Percentiles rank a stretch among this genome's conserved stretches.
These are phyloP conservation scores for Orycteropus afer DNA, from an alignment of 2,113 vertebrate genomes.

Conservation along the genomic window DNA sequence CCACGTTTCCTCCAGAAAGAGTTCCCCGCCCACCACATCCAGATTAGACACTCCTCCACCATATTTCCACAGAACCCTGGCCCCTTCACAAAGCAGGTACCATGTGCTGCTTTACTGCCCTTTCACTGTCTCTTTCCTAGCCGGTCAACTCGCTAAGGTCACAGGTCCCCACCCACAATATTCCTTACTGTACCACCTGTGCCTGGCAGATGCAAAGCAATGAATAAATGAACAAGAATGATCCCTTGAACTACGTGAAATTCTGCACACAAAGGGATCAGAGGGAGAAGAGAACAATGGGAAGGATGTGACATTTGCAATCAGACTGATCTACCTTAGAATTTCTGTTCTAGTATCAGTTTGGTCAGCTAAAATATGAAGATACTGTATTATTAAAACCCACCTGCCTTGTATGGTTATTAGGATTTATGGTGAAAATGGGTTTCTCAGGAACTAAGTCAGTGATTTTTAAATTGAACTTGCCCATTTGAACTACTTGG, in stretches of 20 bases:
- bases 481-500: background rate
- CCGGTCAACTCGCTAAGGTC: background rate
- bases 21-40: no score
- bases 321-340: background rate
- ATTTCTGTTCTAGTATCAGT: background rate
- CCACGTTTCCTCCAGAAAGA: background rate
- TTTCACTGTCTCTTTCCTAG: background rate
- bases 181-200: background rate
- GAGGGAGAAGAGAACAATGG: rapidly evolving
- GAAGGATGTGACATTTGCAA: background rate
- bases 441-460: background rate
- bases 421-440: background rate
- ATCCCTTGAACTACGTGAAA: background rate
- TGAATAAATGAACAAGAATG: background rate
- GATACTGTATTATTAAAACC: background rate
- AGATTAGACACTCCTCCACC: background rate
- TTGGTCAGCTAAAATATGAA: background rate
- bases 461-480: background rate
- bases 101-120: rapidly evolving
- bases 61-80: background rate
- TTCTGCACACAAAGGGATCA: background rate
- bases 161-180: background rate
- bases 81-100: rapidly evolving
- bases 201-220: rapidly evolving
- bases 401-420: background rate